These are phyloP conservation scores for Ichneumoninae sp. DNA, from an alignment of 2,888 invertebrate species.

Conservation along the genomic window DNA sequence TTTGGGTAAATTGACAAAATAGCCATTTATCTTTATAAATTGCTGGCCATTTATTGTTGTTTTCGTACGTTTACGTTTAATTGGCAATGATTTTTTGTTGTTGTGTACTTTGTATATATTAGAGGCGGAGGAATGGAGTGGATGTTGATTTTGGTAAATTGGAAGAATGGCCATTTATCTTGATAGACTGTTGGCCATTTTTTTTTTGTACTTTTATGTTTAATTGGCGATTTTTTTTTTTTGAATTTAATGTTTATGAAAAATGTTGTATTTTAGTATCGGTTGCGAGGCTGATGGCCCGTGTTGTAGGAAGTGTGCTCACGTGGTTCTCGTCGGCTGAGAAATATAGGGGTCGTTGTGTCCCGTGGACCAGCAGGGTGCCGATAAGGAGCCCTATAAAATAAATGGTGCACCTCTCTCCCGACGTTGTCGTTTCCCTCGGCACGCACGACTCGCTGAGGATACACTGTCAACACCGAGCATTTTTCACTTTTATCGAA, in stretches of 20 bases:
- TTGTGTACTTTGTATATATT: no score
- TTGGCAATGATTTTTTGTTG: no score
- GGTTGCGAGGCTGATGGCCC: neutral
- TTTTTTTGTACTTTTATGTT: neutral
- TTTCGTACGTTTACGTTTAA: no score
- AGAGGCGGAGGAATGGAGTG: no score
- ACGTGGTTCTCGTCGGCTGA: slow-evolving; percentile 29
- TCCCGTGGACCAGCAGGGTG: slow-evolving; percentile 80
- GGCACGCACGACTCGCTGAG: slow-evolving; percentile 25
- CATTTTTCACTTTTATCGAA: slow-evolving; percentile 80
- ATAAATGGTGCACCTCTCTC: slow-evolving; percentile 72
- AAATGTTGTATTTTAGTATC: slow-evolving; percentile 1
- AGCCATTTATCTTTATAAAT: no score
- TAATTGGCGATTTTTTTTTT: neutral
- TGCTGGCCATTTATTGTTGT: no score
- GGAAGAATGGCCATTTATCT: no score
- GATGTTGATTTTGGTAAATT: no score
- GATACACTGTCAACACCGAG: slow-evolving; percentile 54
- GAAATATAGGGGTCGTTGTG: slow-evolving; percentile 72
- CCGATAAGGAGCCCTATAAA: slow-evolving; percentile 81
- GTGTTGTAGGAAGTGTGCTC: neutral
- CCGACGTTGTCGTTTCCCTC: neutral
- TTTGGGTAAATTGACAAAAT: no score
- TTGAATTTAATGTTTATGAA: neutral
- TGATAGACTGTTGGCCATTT: neutral